Percentiles rank a stretch among this genome's conserved stretches.
Evolutionary conservation across 30 jellyfish, hydroid and myxozoan species (phyloP).

Genomic region (Turritopsis dohrnii): DNA sequence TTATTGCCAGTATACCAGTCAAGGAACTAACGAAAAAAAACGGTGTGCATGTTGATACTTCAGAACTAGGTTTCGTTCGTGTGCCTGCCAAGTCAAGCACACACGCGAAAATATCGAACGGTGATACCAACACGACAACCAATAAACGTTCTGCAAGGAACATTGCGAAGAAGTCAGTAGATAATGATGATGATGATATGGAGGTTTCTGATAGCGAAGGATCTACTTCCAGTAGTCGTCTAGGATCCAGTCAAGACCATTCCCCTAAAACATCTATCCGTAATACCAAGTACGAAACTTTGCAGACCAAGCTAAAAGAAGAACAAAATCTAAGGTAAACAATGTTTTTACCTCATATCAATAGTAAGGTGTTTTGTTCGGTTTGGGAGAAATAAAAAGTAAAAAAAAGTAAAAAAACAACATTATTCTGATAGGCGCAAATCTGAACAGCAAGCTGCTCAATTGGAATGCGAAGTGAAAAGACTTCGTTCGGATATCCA

Average conservation of each 20-base stretch:
- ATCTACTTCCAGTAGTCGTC: constrained; percentile 81
- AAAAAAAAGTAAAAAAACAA: no score
- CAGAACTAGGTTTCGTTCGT: constrained; percentile 4
- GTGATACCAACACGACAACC: neutral
- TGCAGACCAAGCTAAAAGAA: constrained; percentile 37
- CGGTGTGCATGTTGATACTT: constrained; percentile 47
- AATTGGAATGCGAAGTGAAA: constrained; percentile 79
- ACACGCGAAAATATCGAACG: constrained; percentile 7
- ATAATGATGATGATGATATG: constrained; percentile 17
- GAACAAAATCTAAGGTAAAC: constrained; percentile 26
- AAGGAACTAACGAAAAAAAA: constrained; percentile 28
- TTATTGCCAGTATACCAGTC: constrained; percentile 47
- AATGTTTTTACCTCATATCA: neutral
- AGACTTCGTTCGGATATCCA: constrained; percentile 66
- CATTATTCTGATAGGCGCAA: constrained; percentile 95
- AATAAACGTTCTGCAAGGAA: neutral
- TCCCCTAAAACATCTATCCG: constrained; percentile 60
- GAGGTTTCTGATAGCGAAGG: constrained; percentile 82
- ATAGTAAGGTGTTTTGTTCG: no score
- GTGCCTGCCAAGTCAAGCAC: neutral
- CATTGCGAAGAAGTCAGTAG: neutral
- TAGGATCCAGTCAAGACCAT: constrained; percentile 50
- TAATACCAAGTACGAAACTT: neutral
- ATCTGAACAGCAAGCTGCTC: constrained; percentile 72
- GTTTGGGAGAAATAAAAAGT: no score